Evolutionary conservation across 2,113 vertebrate genomes (phyloP).

Genomic region (Microcebus griseorufus): DNA sequence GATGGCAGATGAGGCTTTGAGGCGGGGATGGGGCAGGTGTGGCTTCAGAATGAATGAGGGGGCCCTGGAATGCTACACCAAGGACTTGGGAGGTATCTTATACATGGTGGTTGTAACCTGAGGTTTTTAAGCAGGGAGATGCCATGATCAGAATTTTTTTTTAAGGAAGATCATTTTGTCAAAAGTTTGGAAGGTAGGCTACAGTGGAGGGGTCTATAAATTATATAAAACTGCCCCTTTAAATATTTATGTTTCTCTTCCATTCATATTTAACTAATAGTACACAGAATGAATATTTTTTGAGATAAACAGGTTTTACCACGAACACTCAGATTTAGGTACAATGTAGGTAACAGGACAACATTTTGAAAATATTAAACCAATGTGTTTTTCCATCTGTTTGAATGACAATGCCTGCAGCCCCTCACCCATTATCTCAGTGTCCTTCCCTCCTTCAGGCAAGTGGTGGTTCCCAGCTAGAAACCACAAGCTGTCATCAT

Average conservation of each 20-base stretch:
- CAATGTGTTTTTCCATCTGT: not conserved
- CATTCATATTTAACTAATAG: not conserved
- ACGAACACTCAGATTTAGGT: not conserved
- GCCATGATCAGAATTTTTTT: not conserved
- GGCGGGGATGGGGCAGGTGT: not conserved
- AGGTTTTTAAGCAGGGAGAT: not conserved
- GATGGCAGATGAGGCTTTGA: not conserved
- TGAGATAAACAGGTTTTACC: constrained; percentile 29
- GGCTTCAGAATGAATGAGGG: not conserved
- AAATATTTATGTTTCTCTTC: not conserved
- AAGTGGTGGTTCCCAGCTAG: not conserved
- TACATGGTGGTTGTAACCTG: not conserved
- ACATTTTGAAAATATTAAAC: constrained; percentile 1
- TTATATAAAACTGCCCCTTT: not conserved
- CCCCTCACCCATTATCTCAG: not conserved
- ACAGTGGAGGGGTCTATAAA: not conserved
- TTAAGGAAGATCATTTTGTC: not conserved
- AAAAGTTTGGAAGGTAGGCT: not conserved
- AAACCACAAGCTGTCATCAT: not conserved
- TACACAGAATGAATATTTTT: not conserved
- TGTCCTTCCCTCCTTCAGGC: not conserved
- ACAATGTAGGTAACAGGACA: not conserved
- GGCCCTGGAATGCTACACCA: not conserved
- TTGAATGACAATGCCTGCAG: not conserved
- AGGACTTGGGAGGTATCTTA: not conserved